Percentiles rank a stretch among this genome's conserved stretches.
Conservation (phyloP, 2,888 invertebrate genomes). For the Brassicogethes aeneus region DNA sequence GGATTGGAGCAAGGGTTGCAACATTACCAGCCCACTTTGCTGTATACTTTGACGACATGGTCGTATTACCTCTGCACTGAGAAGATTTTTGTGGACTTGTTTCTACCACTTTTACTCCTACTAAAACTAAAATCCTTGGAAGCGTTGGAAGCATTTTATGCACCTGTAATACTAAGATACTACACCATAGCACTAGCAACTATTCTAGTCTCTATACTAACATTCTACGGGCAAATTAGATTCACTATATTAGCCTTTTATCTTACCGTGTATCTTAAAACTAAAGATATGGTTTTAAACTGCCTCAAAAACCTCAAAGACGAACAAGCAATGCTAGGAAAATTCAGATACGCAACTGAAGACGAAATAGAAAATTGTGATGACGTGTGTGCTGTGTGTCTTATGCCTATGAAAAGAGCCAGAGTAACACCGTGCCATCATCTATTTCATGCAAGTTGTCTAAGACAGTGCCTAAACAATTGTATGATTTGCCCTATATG, state of each 20-base stretch:
- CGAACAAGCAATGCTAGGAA: constrained; percentile 53
- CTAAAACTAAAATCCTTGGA: constrained; percentile 56
- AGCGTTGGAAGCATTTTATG: constrained; percentile 62
- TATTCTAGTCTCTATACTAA: constrained; percentile 46
- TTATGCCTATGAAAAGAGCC: constrained; percentile 60
- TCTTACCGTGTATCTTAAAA: constrained; percentile 55
- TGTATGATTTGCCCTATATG: constrained; percentile 68
- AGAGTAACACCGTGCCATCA: constrained; percentile 73
- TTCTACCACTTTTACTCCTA: constrained; percentile 49
- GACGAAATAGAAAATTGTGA: constrained; percentile 61
- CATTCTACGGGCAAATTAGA: constrained; percentile 50
- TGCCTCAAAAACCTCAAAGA: constrained; percentile 47
- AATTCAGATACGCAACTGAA: constrained; percentile 54
- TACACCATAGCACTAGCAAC: constrained; percentile 51
- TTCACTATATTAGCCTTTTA: constrained; percentile 52
- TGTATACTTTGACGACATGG: constrained; percentile 58
- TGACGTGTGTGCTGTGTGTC: constrained; percentile 72
- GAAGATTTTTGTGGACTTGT: constrained; percentile 59
- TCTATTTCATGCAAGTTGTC: constrained; percentile 69
- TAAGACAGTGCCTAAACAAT: constrained; percentile 61
- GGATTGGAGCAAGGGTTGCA: constrained; percentile 67
- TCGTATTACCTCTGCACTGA: constrained; percentile 64
- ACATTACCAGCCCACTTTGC: constrained; percentile 59
- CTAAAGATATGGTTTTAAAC: constrained; percentile 52
- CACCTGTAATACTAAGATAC: constrained; percentile 54